Percentiles rank a stretch among this genome's conserved stretches.
phyloP scores from a whole-genome alignment of 35 echinoderm and acorn worm species.

The Holothuria glaberrima region DNA sequence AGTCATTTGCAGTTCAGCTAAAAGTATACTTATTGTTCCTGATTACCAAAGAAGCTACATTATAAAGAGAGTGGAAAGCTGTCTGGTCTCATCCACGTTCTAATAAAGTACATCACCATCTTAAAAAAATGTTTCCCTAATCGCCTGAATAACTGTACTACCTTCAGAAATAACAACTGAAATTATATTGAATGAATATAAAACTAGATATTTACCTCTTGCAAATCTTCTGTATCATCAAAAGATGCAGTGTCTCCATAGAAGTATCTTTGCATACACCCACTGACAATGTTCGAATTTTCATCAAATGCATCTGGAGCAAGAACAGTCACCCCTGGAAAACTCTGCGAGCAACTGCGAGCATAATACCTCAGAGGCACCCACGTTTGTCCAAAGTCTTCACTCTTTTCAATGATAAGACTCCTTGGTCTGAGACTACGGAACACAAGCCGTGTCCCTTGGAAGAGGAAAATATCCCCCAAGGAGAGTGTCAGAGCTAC shows the following conservation, averaged over 20 bases:
- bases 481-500: constrained; percentile 58
- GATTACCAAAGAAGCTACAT: too few species aligned
- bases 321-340: constrained; percentile 57
- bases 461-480: constrained; percentile 78
- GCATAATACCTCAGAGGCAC: constrained; percentile 82
- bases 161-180: too few species aligned
- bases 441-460: constrained; percentile 64
- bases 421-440: constrained; percentile 70
- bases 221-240: constrained; percentile 59
- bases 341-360: constrained; percentile 52
- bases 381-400: constrained; percentile 60
- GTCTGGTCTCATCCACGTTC: too few species aligned
- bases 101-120: too few species aligned
- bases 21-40: too few species aligned
- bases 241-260: constrained; percentile 70
- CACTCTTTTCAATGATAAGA: constrained; percentile 79
- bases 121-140: too few species aligned
- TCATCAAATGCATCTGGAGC: background rate
- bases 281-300: constrained; percentile 42
- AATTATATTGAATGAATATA: too few species aligned
- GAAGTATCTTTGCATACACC: constrained; percentile 63
- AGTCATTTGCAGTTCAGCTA: too few species aligned
- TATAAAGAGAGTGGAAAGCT: too few species aligned
- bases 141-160: too few species aligned
- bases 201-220: constrained; percentile 82